Conservation (phyloP, 2,113 vertebrate species). For the Oncorhynchus tshawytscha region DNA sequence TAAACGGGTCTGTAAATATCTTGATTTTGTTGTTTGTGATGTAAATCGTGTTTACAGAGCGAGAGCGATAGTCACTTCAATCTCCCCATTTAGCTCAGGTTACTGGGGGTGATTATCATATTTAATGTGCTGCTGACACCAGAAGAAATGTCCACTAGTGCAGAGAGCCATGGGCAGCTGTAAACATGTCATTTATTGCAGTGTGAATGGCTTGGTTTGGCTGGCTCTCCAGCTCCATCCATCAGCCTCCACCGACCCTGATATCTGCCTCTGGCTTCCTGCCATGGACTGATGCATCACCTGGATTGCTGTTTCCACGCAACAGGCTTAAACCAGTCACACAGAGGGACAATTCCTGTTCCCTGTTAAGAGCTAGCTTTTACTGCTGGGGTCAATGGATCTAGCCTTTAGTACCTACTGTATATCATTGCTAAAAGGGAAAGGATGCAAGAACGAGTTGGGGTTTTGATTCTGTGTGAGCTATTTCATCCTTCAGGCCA, state of each 20-base stretch:
- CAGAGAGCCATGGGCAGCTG: conserved; percentile 34
- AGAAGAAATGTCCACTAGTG: conserved; percentile 30
- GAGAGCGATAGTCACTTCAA: conserved; percentile 41
- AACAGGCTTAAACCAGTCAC: conserved; percentile 43
- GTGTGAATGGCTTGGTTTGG: conserved; percentile 52
- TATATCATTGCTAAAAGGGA: conserved; percentile 12
- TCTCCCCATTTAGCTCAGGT: conserved; percentile 61
- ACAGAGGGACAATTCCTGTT: conserved; percentile 1
- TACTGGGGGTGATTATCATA: conserved; percentile 72
- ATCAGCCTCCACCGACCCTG: conserved; percentile 54
- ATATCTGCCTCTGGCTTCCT: conserved; percentile 56
- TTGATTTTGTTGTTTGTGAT: conserved; percentile 38
- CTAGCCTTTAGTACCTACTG: conserved; percentile 20
- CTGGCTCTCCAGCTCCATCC: conserved; percentile 51
- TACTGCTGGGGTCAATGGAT: conserved; percentile 20
- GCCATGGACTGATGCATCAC: conserved; percentile 66
- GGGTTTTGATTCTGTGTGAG: background rate
- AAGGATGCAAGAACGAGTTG: background rate
- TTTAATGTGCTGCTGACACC: conserved; percentile 69
- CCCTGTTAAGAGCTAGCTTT: conserved; percentile 43
- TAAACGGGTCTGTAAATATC: conserved; percentile 68
- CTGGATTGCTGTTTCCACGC: conserved; percentile 54
- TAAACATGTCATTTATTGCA: conserved; percentile 67
- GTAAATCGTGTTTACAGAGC: conserved; percentile 61
- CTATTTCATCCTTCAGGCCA: background rate